Percentiles rank a stretch among this genome's conserved stretches.
Conservation (phyloP, 2,888 invertebrate species). For the Agonopterix arenella region DNA sequence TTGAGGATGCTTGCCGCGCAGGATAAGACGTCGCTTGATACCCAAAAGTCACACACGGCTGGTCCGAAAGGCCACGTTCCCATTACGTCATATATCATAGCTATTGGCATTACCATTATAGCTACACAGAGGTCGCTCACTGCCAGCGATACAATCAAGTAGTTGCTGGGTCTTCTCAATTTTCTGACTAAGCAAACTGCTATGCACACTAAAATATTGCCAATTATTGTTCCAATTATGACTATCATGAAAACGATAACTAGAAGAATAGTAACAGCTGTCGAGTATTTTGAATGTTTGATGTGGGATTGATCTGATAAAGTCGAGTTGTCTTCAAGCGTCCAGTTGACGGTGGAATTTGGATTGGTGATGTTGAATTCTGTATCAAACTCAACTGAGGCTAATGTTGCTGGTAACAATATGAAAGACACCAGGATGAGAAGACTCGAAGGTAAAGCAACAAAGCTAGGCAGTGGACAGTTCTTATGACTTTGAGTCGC, state of each 20-base stretch:
- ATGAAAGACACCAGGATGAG: constrained; percentile 59
- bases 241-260: constrained; percentile 84
- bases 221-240: constrained; percentile 88
- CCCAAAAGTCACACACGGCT: constrained; percentile 96
- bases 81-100: constrained; percentile 93
- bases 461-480: constrained; percentile 73
- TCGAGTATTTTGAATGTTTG: constrained; percentile 63
- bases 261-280: constrained; percentile 79
- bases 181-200: constrained; percentile 97
- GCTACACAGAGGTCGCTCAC: constrained; percentile 98
- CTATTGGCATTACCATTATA: constrained; percentile 97
- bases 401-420: constrained; percentile 41
- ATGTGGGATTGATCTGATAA: constrained; percentile 26
- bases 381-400: constrained; percentile 45
- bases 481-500: constrained; percentile 67
- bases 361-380: constrained; percentile 41
- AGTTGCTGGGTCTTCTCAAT: constrained; percentile 92
- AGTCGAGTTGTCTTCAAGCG: constrained; percentile 48
- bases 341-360: constrained; percentile 54
- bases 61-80: constrained; percentile 96
- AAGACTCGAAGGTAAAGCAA: constrained; percentile 75
- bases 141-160: constrained; percentile 94
- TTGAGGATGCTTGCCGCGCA: constrained; percentile 99
- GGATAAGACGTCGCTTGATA: constrained; percentile 97
- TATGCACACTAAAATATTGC: constrained; percentile 95